These are phyloP conservation scores for Electrona antarctica DNA, from an alignment of 2,113 vertebrate genomes.

Conservation along the genomic window DNA sequence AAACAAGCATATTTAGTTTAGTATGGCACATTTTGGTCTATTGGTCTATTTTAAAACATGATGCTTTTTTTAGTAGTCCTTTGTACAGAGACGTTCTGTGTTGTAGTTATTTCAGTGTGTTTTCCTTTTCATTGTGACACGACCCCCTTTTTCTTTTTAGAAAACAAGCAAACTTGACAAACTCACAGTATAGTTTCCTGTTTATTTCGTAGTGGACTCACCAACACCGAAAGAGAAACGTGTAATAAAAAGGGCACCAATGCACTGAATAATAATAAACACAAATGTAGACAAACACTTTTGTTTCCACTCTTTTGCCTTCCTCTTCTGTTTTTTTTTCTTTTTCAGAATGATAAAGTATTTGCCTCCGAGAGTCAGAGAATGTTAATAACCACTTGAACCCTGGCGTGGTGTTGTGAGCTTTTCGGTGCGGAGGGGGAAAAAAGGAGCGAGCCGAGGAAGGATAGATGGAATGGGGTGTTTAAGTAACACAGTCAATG, in stretches of 20 bases:
- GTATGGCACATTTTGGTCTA: slow-evolving; percentile 7
- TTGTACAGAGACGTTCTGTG: slow-evolving; percentile 56
- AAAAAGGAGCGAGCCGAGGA: too few relatives aligned
- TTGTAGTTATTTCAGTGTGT: slow-evolving; percentile 49
- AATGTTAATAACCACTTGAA: too few relatives aligned
- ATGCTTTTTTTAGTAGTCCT: slow-evolving; percentile 55
- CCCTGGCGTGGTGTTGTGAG: too few relatives aligned
- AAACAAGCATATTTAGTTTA: slow-evolving; percentile 11
- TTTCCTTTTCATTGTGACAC: slow-evolving; percentile 40
- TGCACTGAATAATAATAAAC: slow-evolving; percentile 67
- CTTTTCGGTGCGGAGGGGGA: too few relatives aligned
- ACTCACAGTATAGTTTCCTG: slow-evolving; percentile 12
- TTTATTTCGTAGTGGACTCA: slow-evolving; percentile 43
- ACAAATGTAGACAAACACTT: slow-evolving; percentile 35
- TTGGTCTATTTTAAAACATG: slow-evolving; percentile 48
- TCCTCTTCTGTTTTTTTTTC: background rate
- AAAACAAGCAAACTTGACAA: slow-evolving; percentile 18
- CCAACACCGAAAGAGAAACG: slow-evolving; percentile 28
- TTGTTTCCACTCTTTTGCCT: slow-evolving; percentile 5
- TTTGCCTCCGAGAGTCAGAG: too few relatives aligned
- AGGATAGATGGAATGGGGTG: too few relatives aligned
- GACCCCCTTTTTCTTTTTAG: slow-evolving; percentile 26
- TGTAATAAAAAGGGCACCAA: slow-evolving; percentile 60
- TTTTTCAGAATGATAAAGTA: too few relatives aligned
- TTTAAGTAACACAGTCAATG: too few relatives aligned